Evolutionary conservation across 2,113 vertebrate species (phyloP), one percentile per base, ranked within the genome.

Genomic region (Campylomormyrus tamandua): DNA sequence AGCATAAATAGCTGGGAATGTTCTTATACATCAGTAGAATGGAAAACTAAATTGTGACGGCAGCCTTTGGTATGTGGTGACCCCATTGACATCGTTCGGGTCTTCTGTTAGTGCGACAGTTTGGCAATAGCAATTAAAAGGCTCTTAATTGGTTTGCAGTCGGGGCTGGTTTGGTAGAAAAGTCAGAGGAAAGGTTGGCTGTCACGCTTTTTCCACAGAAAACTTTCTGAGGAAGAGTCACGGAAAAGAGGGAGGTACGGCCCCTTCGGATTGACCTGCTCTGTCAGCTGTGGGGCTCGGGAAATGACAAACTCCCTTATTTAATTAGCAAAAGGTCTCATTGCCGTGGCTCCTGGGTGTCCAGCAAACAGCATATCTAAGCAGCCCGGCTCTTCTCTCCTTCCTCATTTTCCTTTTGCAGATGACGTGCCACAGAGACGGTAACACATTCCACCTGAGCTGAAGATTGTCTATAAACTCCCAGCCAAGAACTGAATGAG

Each of bases 381-480:
- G 10, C 15, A 49, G 35, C 50, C 85, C 8, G 56, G 62, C 35
- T 8, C 5, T 77, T 89, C 91, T 31, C 87, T 48, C 52, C 27
- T 74, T 39, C 50, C 27, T 10, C 89, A 31, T 42, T 42, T 85
- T 80, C 87, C 62, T 42, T 46, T 21, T 62, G 52, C 45, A 90
- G 90, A 91, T 87, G 49, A 88, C 89, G 58, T 90, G 83, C 92
- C 90, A 88, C 91, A 92, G 90, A 39, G 35, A 6, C 5, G 92
- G 90, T 91, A 90, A 87, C 52, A 84, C 87, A 85, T 80, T 80
- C 35, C 74, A 80, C 74, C 86, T 89, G 90, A 88, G 91, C 93
- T 91, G 87, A 87, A 0, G 92, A 92, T 91, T 91, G 91, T 90
- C 27, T 53, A 42, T 19, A 85, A 89, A 89, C 24, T 17, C 17